Evolutionary conservation across 2,113 vertebrate species (phyloP).

Genomic region (Chamaea fasciata): DNA sequence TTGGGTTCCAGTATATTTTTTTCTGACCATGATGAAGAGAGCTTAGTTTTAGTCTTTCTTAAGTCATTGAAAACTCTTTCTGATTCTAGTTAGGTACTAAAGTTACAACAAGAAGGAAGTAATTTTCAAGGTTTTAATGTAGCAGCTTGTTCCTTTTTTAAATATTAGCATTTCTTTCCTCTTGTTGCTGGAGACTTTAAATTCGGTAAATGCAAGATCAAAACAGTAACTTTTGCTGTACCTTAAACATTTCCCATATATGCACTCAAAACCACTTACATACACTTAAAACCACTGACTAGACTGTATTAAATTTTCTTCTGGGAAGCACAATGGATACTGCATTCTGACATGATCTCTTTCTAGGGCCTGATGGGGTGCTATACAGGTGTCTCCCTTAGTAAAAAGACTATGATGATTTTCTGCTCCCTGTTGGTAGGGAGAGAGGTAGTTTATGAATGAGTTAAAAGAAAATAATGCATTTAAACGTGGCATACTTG

Average conservation of each 20-base stretch:
- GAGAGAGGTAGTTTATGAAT: background rate
- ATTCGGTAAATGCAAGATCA: background rate
- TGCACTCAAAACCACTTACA: background rate
- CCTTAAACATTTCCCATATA: background rate
- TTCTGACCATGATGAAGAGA: background rate
- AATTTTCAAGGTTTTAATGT: background rate
- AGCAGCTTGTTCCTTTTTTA: background rate
- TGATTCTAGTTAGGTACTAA: background rate
- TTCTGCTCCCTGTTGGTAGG: background rate
- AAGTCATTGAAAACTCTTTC: background rate
- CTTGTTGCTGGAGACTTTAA: background rate
- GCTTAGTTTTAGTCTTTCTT: background rate
- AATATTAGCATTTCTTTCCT: background rate
- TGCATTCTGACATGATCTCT: background rate
- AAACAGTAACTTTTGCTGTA: background rate
- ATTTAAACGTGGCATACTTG: background rate
- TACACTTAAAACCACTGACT: background rate
- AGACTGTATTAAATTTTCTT: background rate
- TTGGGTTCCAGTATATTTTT: background rate
- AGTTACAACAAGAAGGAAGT: background rate
- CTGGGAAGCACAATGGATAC: background rate
- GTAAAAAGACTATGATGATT: background rate
- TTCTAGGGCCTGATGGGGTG: background rate
- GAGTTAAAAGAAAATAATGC: background rate
- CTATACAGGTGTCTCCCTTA: background rate